Evolutionary conservation across 2,888 invertebrate genomes (phyloP).

Genomic region (Drosophila neotestacea): DNA sequence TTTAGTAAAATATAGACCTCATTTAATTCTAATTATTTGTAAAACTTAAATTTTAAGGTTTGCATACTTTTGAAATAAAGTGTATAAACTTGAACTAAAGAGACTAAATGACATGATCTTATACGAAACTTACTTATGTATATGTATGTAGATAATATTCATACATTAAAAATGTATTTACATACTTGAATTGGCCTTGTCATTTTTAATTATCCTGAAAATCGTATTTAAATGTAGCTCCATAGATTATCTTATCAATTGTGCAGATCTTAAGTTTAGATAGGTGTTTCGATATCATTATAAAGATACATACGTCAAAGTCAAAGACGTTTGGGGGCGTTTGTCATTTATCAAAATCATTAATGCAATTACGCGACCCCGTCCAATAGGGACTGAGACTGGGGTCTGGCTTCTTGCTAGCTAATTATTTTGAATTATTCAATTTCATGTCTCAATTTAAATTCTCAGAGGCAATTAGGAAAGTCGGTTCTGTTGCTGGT

Average conservation of each 20-base stretch:
- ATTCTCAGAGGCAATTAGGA: conserved; percentile 76
- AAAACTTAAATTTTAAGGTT: too few species aligned
- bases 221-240: too few species aligned
- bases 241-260: conserved; percentile 5
- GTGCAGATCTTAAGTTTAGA: conserved; percentile 1
- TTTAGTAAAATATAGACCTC: too few species aligned
- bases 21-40: too few species aligned
- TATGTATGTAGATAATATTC: too few species aligned
- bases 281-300: conserved; percentile 20
- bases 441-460: conserved; percentile 84
- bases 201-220: too few species aligned
- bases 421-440: conserved; percentile 85
- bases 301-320: conserved; percentile 29
- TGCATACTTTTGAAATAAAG: too few species aligned
- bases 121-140: too few species aligned
- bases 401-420: conserved; percentile 40
- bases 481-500: conserved; percentile 54
- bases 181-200: too few species aligned
- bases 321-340: conserved; percentile 50
- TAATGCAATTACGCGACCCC: conserved; percentile 75
- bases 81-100: too few species aligned
- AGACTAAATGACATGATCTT: too few species aligned
- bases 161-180: too few species aligned
- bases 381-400: conserved; percentile 3
- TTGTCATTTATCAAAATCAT: conserved; percentile 80